Base-by-base conservation (phyloP, 2,113 vertebrate species). In the Macrotus californicus region DNA sequence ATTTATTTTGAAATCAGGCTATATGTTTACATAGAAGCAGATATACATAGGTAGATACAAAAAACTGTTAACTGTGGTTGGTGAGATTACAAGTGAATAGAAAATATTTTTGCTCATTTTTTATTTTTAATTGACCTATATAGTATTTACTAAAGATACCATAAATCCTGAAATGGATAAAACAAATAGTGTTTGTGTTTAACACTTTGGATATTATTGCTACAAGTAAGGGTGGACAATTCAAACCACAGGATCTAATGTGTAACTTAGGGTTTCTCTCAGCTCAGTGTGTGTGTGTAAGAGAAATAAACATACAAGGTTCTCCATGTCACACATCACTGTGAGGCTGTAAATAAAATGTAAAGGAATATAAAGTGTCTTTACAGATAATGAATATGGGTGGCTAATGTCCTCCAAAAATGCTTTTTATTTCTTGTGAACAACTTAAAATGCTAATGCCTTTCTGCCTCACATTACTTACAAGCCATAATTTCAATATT, bases 101-200 rank as follows among this genome's bases (percentile, higher is more conserved):
- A 87, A 95, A 80, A 67, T 85, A 43, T 50, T 91, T 93, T 88
- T 91, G 66, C 26, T 52, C 61, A 22, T 34, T 87, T 82, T 43
- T 39, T 19, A 41, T 87, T 64, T 95, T 90, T 77, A 31, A 66
- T 67, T 92, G 50, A 11, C 39, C 66, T 87, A 36, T 87, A 36
- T 21, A 34, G 0, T 59, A 0, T 96, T 90, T 90, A 73, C 31
- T 43, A 79, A 96, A 77, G 8, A 46, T 56, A 48, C 1, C 39
- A 54, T 31, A 77, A 95, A 85, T 5, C 36, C 73, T 76, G n/a
- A 86, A 95, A 73, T 5, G 66, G 59, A 92, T 82, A 34, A 72
- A 75, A n/a, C 41, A 89, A 46, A 48, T 12, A 59, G 14, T 36
- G 52, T 77, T 75, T 89, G 22, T 31, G 21, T 91, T 94, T 70